These are phyloP conservation scores for Brachionus manjavacas DNA, from an alignment of 1,140 invertebrate species.

Conservation along the genomic window DNA sequence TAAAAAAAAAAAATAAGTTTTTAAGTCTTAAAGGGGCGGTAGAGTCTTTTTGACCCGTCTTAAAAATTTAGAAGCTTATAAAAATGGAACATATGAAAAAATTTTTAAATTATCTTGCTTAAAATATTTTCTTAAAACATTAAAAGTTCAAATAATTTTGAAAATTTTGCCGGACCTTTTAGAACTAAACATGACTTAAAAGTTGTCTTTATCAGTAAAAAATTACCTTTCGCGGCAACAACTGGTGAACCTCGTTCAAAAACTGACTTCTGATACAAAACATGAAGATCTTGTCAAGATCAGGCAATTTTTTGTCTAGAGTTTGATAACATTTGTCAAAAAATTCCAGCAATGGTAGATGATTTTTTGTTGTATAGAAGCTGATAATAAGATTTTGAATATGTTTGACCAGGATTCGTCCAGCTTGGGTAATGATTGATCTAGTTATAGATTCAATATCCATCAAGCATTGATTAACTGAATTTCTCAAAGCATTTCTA, in stretches of 20 bases:
- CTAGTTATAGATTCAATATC: background rate
- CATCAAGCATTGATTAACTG: background rate
- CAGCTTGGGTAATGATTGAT: background rate
- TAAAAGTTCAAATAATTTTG: background rate
- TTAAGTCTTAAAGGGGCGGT: too few species aligned
- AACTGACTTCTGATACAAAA: constrained; percentile 9
- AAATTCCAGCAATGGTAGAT: background rate
- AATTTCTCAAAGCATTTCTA: background rate
- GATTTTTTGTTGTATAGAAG: background rate
- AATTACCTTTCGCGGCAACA: background rate
- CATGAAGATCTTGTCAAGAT: background rate
- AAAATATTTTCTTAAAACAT: too few species aligned
- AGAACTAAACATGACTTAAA: background rate
- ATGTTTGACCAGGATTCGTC: background rate
- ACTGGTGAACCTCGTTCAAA: background rate
- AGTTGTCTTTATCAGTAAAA: background rate
- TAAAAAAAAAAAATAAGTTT: too few species aligned
- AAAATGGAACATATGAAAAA: too few species aligned
- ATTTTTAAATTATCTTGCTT: too few species aligned
- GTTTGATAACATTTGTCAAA: constrained; percentile 8
- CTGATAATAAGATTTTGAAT: background rate
- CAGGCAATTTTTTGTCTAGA: background rate
- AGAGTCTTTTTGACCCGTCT: too few species aligned
- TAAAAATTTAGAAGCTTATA: too few species aligned
- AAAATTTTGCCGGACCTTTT: background rate